Evolutionary conservation across 2,888 invertebrate genomes (phyloP).

Genomic region (Diloba caeruleocephala): DNA sequence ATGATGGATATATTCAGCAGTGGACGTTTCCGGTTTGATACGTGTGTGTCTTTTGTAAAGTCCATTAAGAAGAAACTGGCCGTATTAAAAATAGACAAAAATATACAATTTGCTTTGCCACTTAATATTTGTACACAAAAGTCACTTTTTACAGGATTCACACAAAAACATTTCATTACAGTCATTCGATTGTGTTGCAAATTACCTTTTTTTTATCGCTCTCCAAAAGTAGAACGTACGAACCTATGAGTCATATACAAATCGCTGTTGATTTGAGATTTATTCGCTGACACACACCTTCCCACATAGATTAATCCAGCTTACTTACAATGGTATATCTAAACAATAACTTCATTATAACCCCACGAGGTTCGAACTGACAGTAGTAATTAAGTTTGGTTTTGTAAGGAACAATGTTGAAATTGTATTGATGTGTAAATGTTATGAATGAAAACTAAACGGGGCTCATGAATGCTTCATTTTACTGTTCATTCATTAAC

Average conservation of each 20-base stretch:
- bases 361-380: conserved; percentile 10
- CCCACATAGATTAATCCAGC: conserved; percentile 20
- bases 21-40: too few relatives aligned
- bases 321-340: conserved; percentile 9
- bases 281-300: conserved; percentile 19
- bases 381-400: conserved; percentile 35
- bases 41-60: conserved; percentile 1
- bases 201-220: conserved; percentile 46
- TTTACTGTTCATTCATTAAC: conserved; percentile 13
- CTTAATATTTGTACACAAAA: conserved; percentile 26
- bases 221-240: conserved; percentile 37
- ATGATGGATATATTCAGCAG: too few relatives aligned
- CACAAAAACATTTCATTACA: conserved; percentile 37
- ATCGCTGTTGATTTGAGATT: conserved; percentile 23
- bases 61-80: neutral
- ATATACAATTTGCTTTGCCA: conserved; percentile 11
- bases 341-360: conserved; percentile 51
- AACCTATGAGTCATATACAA: conserved; percentile 40
- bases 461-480: conserved; percentile 15
- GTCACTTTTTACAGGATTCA: conserved; percentile 14
- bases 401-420: conserved; percentile 23
- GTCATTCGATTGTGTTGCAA: conserved; percentile 35
- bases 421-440: conserved; percentile 29
- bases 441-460: conserved; percentile 19
- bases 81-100: conserved; percentile 11